Base-by-base conservation (phyloP, 2,888 invertebrate genomes). In the Agrilus cyanescens region DNA sequence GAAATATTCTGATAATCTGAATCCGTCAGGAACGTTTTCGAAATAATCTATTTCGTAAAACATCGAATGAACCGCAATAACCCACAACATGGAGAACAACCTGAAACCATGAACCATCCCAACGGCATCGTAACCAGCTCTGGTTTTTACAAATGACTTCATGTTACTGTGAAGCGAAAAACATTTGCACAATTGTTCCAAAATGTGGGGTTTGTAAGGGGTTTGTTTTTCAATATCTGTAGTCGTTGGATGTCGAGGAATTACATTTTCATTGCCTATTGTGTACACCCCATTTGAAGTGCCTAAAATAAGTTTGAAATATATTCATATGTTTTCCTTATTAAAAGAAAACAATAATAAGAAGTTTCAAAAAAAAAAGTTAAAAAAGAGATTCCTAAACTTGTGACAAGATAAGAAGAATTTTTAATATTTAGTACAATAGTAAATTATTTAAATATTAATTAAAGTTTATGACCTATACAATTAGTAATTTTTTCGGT, bases 51-150 rank as follows among this genome's bases (percentile, higher is more conserved):
- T 53, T 49, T 62, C 60, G 50, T 66, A 73, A 48, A 61, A 67
- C 10, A 67, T 45, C 5, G 70, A 66, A 50, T 78, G 76, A 1
- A 69, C 70, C 45, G 70, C 55, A 35, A 76, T 68, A 14, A 77
- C 71, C 73, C 76, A 76, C 20, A 69, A 50, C 71, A 77, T 74
- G 13, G 71, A 68, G 14, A 76, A 57, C 48, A 74, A 71, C 48
- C 71, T 62, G 8, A 75, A 43, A 1, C 75, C 74, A 48, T 74
- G 72, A 12, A 76, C 60, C 4, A 62, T 57, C 0, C 58, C 50
- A 1, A 76, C 48, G 1, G 66, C 57, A 13, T 66, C 63, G 0
- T 53, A 32, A 4, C 56, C 48, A 4, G 63, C 38, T 13, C 61
- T 58, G 0, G 67, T 67, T 25, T 59, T 57, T 12, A 73, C 58